Evolutionary conservation across 2,113 vertebrate genomes (phyloP), one percentile per base, ranked within the genome.

Genomic region (Chaetodon trifascialis): DNA sequence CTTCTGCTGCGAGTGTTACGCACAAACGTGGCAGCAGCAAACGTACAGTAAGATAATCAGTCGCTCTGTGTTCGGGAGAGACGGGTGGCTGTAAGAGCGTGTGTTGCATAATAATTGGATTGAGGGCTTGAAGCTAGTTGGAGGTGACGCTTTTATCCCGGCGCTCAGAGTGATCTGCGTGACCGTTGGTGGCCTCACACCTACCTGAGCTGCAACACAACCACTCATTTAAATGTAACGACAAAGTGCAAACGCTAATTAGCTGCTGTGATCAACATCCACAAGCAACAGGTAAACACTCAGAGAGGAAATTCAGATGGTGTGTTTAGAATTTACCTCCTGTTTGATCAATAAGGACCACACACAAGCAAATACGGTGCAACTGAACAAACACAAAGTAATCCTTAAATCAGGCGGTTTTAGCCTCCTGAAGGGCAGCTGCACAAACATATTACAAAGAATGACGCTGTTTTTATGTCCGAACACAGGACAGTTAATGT

Each of bases 31-130:
- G 9, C 16, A 19, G 38, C 6, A 72, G 38, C 36, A 11, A 38
- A 60, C 40, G 30, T 72, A 58, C 51, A 11, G 58, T 40, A 2
- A 63, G 47, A 59, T 34, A 49, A 44, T 3, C 55, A 9, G 46
- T 0, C 64, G 9, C 21, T 51, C 36, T 40, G 1, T 25, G 47
- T 9, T 1, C 25, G 34, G 64, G 80, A 65, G 60, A 38, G 11
- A 42, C 7, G 40, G 47, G 73, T 12, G 68, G 23, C 65, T 58
- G 49, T n/a, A 9, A 69, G 65, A 66, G 64, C 74, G 65, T 42
- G 81, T 85, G 79, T 86, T 86, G 58, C 55, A 73, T 80, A 82
- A 66, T 91, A 92, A 92, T 92, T 93, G 86, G 92, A 94, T 94
- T 88, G 80, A 76, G 72, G 66, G 88, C 74, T 91, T 91, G 84